Evolutionary conservation across 2,888 invertebrate genomes (phyloP), one percentile per base, ranked within the genome.

Genomic region (Caradrina clavipalpis): DNA sequence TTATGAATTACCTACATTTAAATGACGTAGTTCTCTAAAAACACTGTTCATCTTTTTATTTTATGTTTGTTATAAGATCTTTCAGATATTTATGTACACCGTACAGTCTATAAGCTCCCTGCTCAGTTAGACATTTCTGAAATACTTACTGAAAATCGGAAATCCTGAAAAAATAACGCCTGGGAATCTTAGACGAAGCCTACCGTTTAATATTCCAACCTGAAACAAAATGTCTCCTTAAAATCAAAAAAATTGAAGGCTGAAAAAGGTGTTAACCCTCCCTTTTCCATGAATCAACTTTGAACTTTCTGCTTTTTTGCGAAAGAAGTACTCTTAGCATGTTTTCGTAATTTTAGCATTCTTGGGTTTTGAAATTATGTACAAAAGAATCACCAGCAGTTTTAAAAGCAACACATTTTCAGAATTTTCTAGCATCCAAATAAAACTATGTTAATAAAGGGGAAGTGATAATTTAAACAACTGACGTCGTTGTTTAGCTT

Each of bases 401-500:
- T 69, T n/a, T 26, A 35, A 35, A 35, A 7, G 21, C n/a, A 56
- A 39, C 19, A 42, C 31, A 63, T 66, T 71, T 73, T 53, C 49
- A 67, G 59, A 49, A 47, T 66, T 66, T 73, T 65, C 67, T 50
- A 57, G 31, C 57, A 63, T 60, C 54, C 11, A 63, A 71, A 66
- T 67, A 67, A 72, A 76, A 55, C 69, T 61, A 66, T 64, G 69
- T 56, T 66, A 61, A 68, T 79, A 69, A 78, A 76, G 56, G 66
- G 68, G 72, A 79, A 77, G 72, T 68, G 68, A 75, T 81, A 75
- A 83, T 81, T 84, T 78, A 79, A 78, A 78, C 69, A 82, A 81
- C 80, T 86, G 85, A 87, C 86, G 86, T 84, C 88, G 85, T 88
- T 90, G 90, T 90, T 81, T 84, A 80, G 82, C 83, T 87, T 80